phyloP scores from a whole-genome alignment of 2,797 vertebrate species.

The Hypotaenidia philippensis region DNA sequence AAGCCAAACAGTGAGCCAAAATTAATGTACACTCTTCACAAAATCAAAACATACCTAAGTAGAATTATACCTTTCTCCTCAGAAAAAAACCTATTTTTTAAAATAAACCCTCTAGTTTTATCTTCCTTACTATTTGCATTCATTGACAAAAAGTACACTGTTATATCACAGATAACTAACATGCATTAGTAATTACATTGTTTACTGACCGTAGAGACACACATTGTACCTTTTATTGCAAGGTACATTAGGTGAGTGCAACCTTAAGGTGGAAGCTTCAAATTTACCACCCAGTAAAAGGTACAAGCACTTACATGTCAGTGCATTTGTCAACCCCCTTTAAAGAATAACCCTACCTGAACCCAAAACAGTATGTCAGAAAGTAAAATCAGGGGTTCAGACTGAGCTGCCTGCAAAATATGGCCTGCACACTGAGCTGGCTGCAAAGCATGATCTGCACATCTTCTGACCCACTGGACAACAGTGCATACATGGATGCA shows the following conservation, averaged over 20 bases:
- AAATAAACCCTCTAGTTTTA: neutral
- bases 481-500: accelerated
- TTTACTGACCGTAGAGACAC: neutral
- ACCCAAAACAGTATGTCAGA: neutral
- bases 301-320: neutral
- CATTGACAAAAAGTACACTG: neutral
- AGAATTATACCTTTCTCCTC: neutral
- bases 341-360: neutral
- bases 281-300: neutral
- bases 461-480: neutral
- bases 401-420: neutral
- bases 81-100: neutral
- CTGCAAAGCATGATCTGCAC: neutral
- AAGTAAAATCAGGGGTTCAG: neutral
- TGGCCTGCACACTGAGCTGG: neutral
- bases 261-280: neutral
- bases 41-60: neutral
- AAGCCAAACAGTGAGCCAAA: neutral
- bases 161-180: neutral
- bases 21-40: neutral
- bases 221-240: neutral
- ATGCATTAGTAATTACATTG: neutral
- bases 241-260: neutral
- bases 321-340: neutral
- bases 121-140: neutral